phyloP scores from a whole-genome alignment of 2,113 vertebrate genomes.

The Albula glossodonta region DNA sequence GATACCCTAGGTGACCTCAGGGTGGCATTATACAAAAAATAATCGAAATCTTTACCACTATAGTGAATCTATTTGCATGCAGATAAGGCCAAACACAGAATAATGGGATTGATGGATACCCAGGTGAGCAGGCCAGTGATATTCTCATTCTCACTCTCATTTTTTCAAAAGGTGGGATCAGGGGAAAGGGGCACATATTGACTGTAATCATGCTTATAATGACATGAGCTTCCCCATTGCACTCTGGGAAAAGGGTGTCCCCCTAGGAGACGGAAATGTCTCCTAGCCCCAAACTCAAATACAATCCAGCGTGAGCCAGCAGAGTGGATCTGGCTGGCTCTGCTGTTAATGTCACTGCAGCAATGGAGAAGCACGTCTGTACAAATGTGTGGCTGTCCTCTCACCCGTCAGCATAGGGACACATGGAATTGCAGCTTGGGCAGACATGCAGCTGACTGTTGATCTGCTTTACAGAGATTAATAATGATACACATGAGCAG shows the following conservation, averaged over 20 bases:
- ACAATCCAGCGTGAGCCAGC: background rate
- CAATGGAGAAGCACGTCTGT: background rate
- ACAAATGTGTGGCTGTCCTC: background rate
- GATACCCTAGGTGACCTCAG: background rate
- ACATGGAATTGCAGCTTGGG: background rate
- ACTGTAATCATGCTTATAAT: background rate
- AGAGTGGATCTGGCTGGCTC: background rate
- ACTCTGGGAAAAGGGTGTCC: background rate
- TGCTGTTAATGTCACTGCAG: background rate
- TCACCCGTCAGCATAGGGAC: background rate
- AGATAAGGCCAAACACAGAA: background rate
- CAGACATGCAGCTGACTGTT: background rate
- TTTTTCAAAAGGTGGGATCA: too few relatives aligned
- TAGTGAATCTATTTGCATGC: constrained; percentile 23
- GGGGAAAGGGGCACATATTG: background rate
- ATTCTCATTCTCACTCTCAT: background rate
- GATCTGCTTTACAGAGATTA: background rate
- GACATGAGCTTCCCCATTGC: background rate
- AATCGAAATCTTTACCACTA: constrained; percentile 32
- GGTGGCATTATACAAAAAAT: background rate
- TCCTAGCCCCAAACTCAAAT: background rate
- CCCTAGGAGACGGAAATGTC: background rate
- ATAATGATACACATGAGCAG: background rate
- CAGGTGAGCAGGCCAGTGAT: background rate
- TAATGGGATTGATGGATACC: background rate